These are phyloP conservation scores for Argya squamiceps DNA, from an alignment of 2,797 vertebrate genomes.

Conservation along the genomic window DNA sequence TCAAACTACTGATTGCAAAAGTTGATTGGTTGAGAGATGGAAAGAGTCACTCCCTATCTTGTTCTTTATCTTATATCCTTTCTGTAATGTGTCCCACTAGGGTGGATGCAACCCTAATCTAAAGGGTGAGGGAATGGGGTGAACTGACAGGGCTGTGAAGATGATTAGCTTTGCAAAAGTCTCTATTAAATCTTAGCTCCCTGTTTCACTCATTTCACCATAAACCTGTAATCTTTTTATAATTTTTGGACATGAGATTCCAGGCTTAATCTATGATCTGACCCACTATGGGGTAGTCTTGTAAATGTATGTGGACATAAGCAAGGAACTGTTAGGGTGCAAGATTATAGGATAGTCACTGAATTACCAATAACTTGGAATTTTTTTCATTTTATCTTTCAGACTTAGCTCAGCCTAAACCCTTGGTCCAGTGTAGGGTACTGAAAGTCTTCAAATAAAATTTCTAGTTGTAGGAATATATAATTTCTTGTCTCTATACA, in stretches of 20 bases:
- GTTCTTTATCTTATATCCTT: background rate
- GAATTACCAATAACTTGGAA: background rate
- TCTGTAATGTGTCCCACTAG: background rate
- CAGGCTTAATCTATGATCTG: background rate
- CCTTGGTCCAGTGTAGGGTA: background rate
- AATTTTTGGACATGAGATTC: background rate
- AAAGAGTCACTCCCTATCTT: background rate
- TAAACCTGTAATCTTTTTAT: background rate
- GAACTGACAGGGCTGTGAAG: background rate
- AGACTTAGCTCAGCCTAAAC: background rate
- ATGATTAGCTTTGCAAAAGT: background rate
- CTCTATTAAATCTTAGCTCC: background rate
- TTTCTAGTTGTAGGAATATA: background rate
- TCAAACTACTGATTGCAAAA: background rate
- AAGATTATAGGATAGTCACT: background rate
- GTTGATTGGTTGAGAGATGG: background rate
- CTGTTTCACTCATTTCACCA: background rate
- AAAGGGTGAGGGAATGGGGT: background rate
- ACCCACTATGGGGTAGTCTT: rapidly evolving
- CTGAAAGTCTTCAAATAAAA: background rate
- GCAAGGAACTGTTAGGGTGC: background rate
- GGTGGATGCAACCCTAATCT: background rate
- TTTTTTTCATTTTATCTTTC: background rate
- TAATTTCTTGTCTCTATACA: background rate
- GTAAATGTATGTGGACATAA: background rate